A percentile compares a stretch with the other conserved stretches of the same genome.
phyloP scores from a whole-genome alignment of 1,140 invertebrate genomes.

The Ceratitis capitata region DNA sequence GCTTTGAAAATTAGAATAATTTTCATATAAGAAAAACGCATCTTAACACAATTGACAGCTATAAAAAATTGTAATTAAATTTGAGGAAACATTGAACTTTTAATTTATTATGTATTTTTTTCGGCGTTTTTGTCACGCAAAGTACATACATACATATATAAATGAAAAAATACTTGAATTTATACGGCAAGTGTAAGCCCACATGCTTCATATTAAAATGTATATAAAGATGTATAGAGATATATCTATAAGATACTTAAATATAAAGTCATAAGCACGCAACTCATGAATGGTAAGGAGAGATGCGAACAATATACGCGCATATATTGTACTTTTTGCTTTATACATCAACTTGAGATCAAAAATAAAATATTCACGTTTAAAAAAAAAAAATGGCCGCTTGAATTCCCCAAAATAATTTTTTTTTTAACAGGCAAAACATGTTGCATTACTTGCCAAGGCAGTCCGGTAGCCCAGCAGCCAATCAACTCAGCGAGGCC shows the following conservation, averaged over 20 bases:
- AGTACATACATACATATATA: neutral
- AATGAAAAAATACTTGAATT: neutral
- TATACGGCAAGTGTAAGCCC: neutral
- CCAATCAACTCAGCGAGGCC: neutral
- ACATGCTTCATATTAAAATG: neutral
- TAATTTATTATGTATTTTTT: neutral
- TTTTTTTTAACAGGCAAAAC: neutral
- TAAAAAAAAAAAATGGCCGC: neutral
- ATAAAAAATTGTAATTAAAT: neutral
- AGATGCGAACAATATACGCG: neutral
- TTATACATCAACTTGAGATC: constrained; percentile 1
- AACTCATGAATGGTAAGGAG: neutral
- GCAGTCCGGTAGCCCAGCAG: neutral
- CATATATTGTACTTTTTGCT: neutral
- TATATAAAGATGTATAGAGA: neutral
- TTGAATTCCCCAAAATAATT: neutral
- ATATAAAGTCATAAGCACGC: neutral
- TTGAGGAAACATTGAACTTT: neutral
- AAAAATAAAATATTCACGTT: too few relatives aligned
- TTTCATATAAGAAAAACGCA: neutral
- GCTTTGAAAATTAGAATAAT: neutral
- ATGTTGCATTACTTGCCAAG: neutral
- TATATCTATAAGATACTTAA: neutral
- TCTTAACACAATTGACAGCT: neutral
- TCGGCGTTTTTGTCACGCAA: neutral